Evolutionary conservation across 2,888 invertebrate species (phyloP).

Genomic region (Micoletzkya japonica): DNA sequence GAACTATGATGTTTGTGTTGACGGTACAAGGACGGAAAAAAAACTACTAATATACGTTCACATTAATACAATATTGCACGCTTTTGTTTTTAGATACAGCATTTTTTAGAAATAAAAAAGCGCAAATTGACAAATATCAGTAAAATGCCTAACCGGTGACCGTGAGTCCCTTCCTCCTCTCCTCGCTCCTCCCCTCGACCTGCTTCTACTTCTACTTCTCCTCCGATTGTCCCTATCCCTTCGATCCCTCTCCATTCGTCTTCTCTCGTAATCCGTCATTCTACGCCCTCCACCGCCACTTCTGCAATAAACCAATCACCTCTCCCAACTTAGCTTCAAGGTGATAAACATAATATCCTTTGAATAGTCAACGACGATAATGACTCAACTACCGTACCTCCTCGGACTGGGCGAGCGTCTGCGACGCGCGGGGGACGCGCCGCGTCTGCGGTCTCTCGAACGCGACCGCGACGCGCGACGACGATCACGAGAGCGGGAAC

Average conservation of each 20-base stretch:
- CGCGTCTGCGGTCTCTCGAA: not conserved
- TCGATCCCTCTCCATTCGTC: conserved; percentile 22
- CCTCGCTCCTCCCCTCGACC: conserved; percentile 19
- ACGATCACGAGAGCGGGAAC: conserved; percentile 13
- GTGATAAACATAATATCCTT: not conserved
- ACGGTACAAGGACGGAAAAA: no score
- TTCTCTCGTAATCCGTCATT: conserved; percentile 21
- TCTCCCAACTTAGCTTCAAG: no score
- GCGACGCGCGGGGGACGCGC: not conserved
- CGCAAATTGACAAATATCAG: no score
- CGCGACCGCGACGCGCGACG: conserved; percentile 9
- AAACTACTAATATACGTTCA: no score
- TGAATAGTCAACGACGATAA: not conserved
- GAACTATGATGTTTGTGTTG: no score
- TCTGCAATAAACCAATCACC: not conserved
- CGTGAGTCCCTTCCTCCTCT: conserved; percentile 1
- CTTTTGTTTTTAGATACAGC: no score
- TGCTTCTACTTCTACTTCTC: conserved; percentile 1
- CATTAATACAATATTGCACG: no score
- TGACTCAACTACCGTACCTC: not conserved
- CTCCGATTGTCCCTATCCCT: conserved; percentile 8
- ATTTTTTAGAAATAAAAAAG: no score
- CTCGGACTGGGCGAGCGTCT: not conserved
- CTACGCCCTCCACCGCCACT: not conserved
- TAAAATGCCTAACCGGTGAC: no score